phyloP scores from a whole-genome alignment of 2,113 vertebrate species.

The Actenoides lindsayi region DNA sequence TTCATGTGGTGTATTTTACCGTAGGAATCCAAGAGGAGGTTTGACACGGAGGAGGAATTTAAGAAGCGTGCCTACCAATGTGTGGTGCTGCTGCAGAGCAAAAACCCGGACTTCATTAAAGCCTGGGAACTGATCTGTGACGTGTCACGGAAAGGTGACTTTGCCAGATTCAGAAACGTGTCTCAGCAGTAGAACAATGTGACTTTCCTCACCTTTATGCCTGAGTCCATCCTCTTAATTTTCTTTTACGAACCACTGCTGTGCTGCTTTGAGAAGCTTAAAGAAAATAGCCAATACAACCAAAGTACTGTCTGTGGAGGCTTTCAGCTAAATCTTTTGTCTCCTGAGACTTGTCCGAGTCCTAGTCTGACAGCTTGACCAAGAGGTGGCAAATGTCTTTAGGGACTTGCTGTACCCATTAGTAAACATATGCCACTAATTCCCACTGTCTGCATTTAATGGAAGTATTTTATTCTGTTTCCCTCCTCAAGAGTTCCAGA shows the following conservation, averaged over 20 bases:
- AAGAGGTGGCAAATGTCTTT: neutral
- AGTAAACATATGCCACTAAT: neutral
- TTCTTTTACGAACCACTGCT: neutral
- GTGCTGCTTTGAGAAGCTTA: neutral
- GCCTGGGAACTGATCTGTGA: slow-evolving; percentile 97
- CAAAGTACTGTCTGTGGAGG: neutral
- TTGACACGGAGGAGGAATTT: slow-evolving; percentile 94
- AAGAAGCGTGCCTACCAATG: slow-evolving; percentile 95
- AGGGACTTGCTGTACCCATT: neutral
- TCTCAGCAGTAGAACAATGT: neutral
- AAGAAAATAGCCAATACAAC: neutral
- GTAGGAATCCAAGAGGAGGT: slow-evolving; percentile 96
- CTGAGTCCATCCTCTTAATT: neutral
- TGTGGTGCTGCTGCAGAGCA: slow-evolving; percentile 94
- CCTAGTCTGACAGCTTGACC: neutral
- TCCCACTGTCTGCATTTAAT: neutral
- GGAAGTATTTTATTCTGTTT: neutral
- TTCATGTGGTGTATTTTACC: neutral
- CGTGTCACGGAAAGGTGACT: slow-evolving; percentile 89
- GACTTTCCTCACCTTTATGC: neutral
- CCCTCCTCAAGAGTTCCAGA: slow-evolving; percentile 88
- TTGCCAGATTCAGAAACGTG: neutral
- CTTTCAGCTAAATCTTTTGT: neutral
- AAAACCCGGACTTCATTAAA: slow-evolving; percentile 89
- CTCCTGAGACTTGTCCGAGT: neutral